Evolutionary conservation across 2,888 invertebrate species (phyloP).

Genomic region (Ditula angustiorana): DNA sequence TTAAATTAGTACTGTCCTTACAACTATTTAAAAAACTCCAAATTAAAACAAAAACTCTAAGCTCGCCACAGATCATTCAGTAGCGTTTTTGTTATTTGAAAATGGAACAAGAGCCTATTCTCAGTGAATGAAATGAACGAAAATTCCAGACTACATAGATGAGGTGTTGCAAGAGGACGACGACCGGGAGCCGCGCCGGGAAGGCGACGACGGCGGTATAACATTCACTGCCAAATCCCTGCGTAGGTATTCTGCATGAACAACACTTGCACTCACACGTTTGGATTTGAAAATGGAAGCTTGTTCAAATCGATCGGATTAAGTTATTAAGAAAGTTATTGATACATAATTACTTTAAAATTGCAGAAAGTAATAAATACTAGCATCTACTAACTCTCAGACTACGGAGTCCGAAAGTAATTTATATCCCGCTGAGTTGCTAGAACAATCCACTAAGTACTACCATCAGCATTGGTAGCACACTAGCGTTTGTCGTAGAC

Average conservation of each 20-base stretch:
- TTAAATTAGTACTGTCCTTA: background rate
- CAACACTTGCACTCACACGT: slow-evolving; percentile 58
- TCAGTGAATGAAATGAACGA: slow-evolving; percentile 35
- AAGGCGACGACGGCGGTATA: slow-evolving; percentile 93
- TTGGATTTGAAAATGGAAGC: slow-evolving; percentile 70
- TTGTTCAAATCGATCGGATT: background rate
- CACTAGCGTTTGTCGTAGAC: too few species aligned
- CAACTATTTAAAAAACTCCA: background rate
- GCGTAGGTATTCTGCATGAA: slow-evolving; percentile 89
- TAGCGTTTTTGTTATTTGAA: slow-evolving; percentile 33
- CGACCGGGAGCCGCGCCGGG: slow-evolving; percentile 82
- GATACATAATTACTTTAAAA: too few species aligned
- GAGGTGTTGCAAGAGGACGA: slow-evolving; percentile 90
- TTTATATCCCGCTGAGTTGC: too few species aligned
- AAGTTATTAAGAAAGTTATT: too few species aligned
- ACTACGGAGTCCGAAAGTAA: too few species aligned
- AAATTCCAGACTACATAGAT: slow-evolving; percentile 91
- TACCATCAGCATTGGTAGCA: too few species aligned
- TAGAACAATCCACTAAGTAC: too few species aligned
- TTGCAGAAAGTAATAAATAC: too few species aligned
- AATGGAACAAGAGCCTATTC: slow-evolving; percentile 14
- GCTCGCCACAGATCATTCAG: background rate
- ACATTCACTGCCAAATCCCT: slow-evolving; percentile 96
- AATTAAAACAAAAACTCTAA: background rate
- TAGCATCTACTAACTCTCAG: too few species aligned